Evolutionary conservation across 2,113 vertebrate species (phyloP).

Genomic region (Theropithecus gelada): DNA sequence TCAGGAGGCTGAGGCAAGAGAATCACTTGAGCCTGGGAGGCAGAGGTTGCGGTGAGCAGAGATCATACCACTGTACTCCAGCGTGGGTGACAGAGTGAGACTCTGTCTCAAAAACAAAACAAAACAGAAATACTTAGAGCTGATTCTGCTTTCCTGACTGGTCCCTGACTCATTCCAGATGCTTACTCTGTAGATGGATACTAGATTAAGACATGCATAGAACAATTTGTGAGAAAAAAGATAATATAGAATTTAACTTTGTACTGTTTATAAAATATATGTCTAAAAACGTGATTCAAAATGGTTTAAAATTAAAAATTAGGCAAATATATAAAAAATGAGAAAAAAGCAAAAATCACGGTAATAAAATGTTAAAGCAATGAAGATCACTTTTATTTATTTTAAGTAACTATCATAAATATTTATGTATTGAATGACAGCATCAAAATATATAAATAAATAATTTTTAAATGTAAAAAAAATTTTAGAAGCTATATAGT

Average conservation of each 20-base stretch:
- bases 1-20: no score
- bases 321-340: background rate
- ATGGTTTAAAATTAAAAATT: conserved; percentile 14
- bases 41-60: no score
- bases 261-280: background rate
- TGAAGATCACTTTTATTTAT: background rate
- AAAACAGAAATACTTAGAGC: background rate
- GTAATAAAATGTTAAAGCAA: background rate
- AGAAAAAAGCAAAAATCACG: background rate
- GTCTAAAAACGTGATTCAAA: background rate
- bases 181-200: background rate
- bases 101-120: no score
- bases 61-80: no score
- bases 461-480: background rate
- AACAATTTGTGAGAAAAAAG: background rate
- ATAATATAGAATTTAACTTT: background rate
- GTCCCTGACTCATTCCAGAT: background rate
- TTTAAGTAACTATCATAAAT: background rate
- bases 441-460: background rate
- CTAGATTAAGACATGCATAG: background rate
- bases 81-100: no score
- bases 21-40: no score
- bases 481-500: background rate
- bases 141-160: background rate
- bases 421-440: background rate